Percentiles rank a stretch among this genome's conserved stretches.
Evolutionary conservation across 2,797 vertebrate genomes (phyloP).

Genomic region (Crotalus adamanteus): DNA sequence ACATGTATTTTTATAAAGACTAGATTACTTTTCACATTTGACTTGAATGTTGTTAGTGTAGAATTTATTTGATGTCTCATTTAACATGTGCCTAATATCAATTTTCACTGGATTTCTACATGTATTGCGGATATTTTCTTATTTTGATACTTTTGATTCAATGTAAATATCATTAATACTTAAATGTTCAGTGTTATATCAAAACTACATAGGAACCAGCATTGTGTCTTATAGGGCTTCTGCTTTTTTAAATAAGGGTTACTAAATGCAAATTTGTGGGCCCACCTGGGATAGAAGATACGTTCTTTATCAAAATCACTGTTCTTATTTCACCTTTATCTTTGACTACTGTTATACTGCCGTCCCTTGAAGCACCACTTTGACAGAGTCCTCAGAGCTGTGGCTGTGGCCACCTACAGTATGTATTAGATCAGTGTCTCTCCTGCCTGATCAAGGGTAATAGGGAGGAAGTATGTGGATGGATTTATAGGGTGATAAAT

Average conservation of each 20-base stretch:
- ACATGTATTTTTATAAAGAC: not conserved
- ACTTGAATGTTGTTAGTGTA: not conserved
- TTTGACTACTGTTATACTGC: not conserved
- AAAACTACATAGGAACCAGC: not conserved
- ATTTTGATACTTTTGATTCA: not conserved
- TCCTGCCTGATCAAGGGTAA: not conserved
- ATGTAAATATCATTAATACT: not conserved
- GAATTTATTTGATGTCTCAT: not conserved
- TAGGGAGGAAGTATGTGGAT: not conserved
- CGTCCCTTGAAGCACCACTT: not conserved
- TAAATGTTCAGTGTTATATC: not conserved
- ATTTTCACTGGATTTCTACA: not conserved
- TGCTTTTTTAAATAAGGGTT: not conserved
- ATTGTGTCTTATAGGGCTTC: not conserved
- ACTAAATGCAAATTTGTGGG: not conserved
- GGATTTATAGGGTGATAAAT: not conserved
- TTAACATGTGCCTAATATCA: not conserved
- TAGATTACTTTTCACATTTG: not conserved
- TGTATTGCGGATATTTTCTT: not conserved
- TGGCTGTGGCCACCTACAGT: not conserved
- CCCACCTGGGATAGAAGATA: not conserved
- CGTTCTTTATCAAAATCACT: not conserved
- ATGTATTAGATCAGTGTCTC: not conserved
- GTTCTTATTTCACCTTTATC: not conserved
- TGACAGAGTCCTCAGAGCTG: not conserved